Conservation (phyloP, 1,140 invertebrate species). For the Bursaphelenchus mucronatus region DNA sequence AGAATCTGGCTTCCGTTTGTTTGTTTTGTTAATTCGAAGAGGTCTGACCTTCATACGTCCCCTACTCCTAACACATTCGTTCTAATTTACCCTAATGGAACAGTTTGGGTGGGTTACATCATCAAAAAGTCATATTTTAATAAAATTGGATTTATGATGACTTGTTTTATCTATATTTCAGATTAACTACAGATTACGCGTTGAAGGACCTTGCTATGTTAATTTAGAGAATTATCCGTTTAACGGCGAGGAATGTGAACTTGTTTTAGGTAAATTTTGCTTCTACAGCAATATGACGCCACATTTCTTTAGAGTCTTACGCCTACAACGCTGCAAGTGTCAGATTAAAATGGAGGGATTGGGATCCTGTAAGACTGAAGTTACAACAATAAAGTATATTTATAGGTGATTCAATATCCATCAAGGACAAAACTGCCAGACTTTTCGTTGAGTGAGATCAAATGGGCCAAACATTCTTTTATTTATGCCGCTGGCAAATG, state of each 20-base stretch:
- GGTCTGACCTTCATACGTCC: conserved; percentile 38
- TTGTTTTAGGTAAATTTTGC: conserved; percentile 13
- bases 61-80: conserved; percentile 49
- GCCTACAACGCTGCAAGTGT: conserved; percentile 60
- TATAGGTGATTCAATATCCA: conserved; percentile 52
- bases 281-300: too few species aligned
- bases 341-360: conserved; percentile 56
- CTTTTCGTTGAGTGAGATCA: conserved; percentile 53
- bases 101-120: conserved; percentile 28
- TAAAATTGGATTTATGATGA: conserved; percentile 12
- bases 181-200: conserved; percentile 43
- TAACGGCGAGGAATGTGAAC: conserved; percentile 46
- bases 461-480: conserved; percentile 57
- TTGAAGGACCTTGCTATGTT: conserved; percentile 38
- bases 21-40: conserved; percentile 40
- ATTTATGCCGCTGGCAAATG: conserved; percentile 55
- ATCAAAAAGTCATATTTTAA: conserved; percentile 4
- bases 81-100: conserved; percentile 47
- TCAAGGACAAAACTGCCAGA: conserved; percentile 58
- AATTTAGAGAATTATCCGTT: conserved; percentile 46
- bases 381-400: background rate
- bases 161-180: conserved; percentile 5
- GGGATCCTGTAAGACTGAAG: conserved; percentile 47
- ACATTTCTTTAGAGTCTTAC: conserved; percentile 48
- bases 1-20: conserved; percentile 41